Percentiles rank a stretch among this genome's conserved stretches.
Evolutionary conservation across 53 echinoderm and acorn worm genomes (phyloP).

Genomic region (Temnopleurus reevesii): DNA sequence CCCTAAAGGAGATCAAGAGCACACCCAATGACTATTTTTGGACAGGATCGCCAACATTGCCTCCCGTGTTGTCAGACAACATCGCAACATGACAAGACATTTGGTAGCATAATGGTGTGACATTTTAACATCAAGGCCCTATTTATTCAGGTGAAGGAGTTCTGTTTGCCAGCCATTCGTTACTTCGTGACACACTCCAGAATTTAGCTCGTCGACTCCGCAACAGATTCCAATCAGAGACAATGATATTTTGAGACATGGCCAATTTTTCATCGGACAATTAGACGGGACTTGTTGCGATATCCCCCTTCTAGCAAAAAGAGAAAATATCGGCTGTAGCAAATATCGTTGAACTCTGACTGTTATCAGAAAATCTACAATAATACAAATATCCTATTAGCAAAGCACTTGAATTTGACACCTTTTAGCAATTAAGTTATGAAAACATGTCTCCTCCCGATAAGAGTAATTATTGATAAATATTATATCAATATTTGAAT

Average conservation of each 20-base stretch:
- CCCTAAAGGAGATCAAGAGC: background rate
- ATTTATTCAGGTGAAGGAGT: slow-evolving; percentile 7
- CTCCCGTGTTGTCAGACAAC: no score
- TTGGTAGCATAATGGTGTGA: background rate
- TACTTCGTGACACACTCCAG: background rate
- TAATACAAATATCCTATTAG: no score
- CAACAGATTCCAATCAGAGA: background rate
- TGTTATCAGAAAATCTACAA: no score
- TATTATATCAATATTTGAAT: background rate
- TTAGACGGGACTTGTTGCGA: background rate
- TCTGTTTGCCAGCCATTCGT: background rate
- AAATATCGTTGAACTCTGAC: no score
- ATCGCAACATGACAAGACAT: background rate
- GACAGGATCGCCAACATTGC: no score
- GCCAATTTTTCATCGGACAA: background rate
- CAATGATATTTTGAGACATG: background rate
- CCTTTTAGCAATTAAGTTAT: background rate
- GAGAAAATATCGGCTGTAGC: background rate
- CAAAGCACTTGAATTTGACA: background rate
- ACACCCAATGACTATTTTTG: no score
- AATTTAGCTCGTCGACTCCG: background rate
- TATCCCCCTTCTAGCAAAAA: no score
- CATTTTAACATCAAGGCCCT: background rate
- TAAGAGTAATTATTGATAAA: background rate
- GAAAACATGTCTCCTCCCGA: background rate